Evolutionary conservation across 2,113 vertebrate genomes (phyloP).

Genomic region (Sardina pilchardus): DNA sequence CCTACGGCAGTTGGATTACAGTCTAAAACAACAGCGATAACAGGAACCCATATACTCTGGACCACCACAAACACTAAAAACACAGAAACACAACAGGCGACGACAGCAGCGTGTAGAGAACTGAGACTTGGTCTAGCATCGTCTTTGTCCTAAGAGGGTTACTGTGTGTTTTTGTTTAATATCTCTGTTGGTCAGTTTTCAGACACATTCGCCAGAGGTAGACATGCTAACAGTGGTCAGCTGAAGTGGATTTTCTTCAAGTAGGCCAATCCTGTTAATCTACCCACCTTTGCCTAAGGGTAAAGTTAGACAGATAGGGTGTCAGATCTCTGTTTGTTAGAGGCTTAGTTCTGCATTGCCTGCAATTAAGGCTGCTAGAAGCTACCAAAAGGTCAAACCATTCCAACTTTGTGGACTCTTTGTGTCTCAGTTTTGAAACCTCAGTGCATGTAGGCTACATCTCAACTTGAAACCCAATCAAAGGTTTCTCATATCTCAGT

Average conservation of each 20-base stretch:
- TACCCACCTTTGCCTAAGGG: not conserved
- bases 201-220: not conserved
- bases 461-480: not conserved
- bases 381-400: not conserved
- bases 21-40: conserved; percentile 28
- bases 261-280: conserved; percentile 5
- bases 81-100: not conserved
- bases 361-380: conserved; percentile 11
- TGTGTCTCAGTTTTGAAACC: not conserved
- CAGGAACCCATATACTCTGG: conserved; percentile 28
- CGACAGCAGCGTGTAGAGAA: not conserved
- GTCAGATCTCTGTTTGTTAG: conserved; percentile 15
- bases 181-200: not conserved
- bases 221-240: not conserved
- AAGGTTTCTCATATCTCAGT: not conserved
- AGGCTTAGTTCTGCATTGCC: conserved; percentile 5
- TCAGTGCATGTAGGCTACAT: not conserved
- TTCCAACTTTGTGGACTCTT: not conserved
- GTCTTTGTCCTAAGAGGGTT: not conserved
- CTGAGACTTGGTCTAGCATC: not conserved
- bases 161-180: not conserved
- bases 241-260: conserved; percentile 4
- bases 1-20: conserved; percentile 19
- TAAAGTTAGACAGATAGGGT: conserved; percentile 15
- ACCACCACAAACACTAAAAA: conserved; percentile 8